Percentiles rank a stretch among this genome's conserved stretches.
These are phyloP conservation scores for Montifringilla adamsi DNA, from an alignment of 2,113 vertebrate genomes.

Conservation along the genomic window DNA sequence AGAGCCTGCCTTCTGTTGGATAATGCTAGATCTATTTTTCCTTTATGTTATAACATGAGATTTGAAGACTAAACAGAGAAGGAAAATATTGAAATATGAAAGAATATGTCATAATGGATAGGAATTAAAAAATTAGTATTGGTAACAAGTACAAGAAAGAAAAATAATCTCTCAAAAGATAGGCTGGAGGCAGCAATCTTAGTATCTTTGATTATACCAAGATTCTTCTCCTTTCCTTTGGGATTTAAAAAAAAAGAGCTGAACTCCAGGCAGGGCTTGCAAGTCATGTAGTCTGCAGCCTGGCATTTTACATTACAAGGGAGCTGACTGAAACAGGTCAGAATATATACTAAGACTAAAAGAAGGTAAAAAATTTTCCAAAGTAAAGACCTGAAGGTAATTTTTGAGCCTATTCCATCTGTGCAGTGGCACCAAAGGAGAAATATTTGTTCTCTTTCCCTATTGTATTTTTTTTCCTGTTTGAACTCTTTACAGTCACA, in stretches of 20 bases:
- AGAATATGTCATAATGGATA: not conserved
- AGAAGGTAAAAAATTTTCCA: not conserved
- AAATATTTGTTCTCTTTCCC: not conserved
- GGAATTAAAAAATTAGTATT: not conserved
- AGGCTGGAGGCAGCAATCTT: not conserved
- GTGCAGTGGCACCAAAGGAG: not conserved
- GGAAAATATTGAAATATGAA: not conserved
- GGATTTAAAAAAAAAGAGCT: not conserved
- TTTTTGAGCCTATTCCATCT: not conserved
- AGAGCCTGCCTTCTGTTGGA: not conserved
- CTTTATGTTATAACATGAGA: not conserved
- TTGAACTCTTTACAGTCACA: not conserved
- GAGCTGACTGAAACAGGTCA: not conserved
- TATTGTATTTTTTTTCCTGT: not conserved
- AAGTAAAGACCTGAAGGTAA: not conserved
- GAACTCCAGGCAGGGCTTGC: not conserved
- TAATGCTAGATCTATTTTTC: not conserved
- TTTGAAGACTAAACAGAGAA: slow-evolving; percentile 2
- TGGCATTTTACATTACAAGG: not conserved
- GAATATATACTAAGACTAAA: not conserved
- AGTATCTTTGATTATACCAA: not conserved
- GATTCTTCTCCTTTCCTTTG: not conserved
- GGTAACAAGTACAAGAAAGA: not conserved
- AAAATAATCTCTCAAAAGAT: not conserved
- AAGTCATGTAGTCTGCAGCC: not conserved